Evolutionary conservation across 2,888 invertebrate species (phyloP).

Genomic region (Agrilus mali): DNA sequence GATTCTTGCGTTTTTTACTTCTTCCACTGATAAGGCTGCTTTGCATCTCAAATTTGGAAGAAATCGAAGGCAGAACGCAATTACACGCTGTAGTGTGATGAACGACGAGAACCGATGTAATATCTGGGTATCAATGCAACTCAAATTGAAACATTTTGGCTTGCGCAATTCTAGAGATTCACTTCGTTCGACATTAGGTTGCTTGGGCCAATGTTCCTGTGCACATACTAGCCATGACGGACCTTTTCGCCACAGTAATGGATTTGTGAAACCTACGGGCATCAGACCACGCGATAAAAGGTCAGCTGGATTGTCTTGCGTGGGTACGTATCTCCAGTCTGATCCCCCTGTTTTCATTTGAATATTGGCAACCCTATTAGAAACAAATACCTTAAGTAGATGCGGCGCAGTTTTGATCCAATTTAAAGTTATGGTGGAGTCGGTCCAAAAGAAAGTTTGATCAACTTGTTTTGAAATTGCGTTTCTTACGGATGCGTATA

Average conservation of each 20-base stretch:
- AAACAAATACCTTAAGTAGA: slow-evolving; percentile 14
- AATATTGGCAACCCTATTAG: slow-evolving; percentile 12
- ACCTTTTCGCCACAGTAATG: slow-evolving; percentile 3
- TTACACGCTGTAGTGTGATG: slow-evolving; percentile 4
- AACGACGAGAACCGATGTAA: slow-evolving; percentile 7
- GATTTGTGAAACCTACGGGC: not conserved
- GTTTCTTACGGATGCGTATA: slow-evolving; percentile 6
- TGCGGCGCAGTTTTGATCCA: slow-evolving; percentile 15
- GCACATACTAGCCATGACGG: not conserved
- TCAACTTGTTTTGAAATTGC: not conserved
- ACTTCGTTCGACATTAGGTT: too few relatives aligned
- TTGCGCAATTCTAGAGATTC: too few relatives aligned
- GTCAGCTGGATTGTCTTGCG: slow-evolving; percentile 8
- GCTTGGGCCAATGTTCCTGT: too few relatives aligned
- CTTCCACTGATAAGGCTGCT: too few relatives aligned
- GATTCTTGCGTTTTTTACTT: too few relatives aligned
- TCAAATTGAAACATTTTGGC: too few relatives aligned
- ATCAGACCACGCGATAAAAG: slow-evolving; percentile 7
- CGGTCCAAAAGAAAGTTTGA: slow-evolving; percentile 14
- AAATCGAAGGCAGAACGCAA: slow-evolving; percentile 5
- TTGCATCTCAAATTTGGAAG: too few relatives aligned
- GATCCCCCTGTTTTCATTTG: slow-evolving; percentile 1
- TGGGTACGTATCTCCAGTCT: slow-evolving; percentile 7
- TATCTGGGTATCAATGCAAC: not conserved
- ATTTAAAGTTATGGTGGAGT: slow-evolving; percentile 19